A percentile compares a stretch with the other conserved stretches of the same genome.
phyloP scores from a whole-genome alignment of 2,797 vertebrate genomes.

The Phalloptychus januarius region DNA sequence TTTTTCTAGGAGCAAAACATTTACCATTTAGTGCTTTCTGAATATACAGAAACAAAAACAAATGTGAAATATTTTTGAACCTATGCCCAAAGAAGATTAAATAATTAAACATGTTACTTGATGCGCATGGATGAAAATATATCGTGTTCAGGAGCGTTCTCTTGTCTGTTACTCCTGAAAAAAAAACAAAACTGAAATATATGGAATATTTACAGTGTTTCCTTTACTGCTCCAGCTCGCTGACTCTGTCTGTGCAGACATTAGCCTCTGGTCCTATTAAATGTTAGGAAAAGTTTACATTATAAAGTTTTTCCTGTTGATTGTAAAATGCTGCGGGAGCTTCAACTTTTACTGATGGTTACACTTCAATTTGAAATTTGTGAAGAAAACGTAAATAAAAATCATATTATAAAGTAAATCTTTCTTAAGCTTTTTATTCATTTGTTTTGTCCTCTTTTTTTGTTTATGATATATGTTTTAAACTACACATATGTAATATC shows the following conservation, averaged over 20 bases:
- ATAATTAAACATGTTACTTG: slow-evolving; percentile 17
- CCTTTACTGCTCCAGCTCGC: slow-evolving; percentile 26
- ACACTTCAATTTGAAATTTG: slow-evolving; percentile 62
- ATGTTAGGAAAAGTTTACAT: slow-evolving; percentile 52
- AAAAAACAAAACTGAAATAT: slow-evolving; percentile 38
- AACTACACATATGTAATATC: not conserved
- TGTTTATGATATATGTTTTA: not conserved
- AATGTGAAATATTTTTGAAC: slow-evolving; percentile 31
- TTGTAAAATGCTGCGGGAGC: slow-evolving; percentile 62
- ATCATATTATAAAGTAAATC: slow-evolving; percentile 44
- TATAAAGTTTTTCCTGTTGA: slow-evolving; percentile 38
- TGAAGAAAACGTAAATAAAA: slow-evolving; percentile 75
- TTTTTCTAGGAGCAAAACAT: slow-evolving; percentile 22
- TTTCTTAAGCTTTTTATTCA: not conserved
- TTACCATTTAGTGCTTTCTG: slow-evolving; percentile 17
- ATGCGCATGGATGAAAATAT: not conserved
- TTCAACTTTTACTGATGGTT: slow-evolving; percentile 61
- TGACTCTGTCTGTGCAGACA: slow-evolving; percentile 33
- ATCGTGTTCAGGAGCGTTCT: not conserved
- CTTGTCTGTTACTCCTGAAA: slow-evolving; percentile 24
- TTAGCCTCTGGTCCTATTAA: slow-evolving; percentile 40
- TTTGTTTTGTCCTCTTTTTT: not conserved
- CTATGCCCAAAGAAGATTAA: slow-evolving; percentile 31
- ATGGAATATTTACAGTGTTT: slow-evolving; percentile 22
- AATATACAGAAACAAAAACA: not conserved